Percentiles rank a stretch among this genome's conserved stretches.
Conservation (phyloP, 2,113 vertebrate genomes). For the Eupsittula cactorum region DNA sequence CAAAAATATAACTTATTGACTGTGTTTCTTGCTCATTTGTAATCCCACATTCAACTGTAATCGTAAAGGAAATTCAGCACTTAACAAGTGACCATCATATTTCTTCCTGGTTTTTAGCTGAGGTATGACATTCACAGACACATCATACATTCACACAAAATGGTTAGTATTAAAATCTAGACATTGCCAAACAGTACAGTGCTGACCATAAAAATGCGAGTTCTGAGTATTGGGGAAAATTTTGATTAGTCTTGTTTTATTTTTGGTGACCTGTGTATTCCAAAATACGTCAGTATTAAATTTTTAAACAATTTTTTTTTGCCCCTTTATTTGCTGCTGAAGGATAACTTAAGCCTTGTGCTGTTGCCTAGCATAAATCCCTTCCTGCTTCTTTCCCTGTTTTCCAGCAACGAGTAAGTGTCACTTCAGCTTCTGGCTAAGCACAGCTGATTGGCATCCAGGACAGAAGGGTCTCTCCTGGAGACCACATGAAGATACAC, state of each 20-base stretch:
- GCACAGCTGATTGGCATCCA: slow-evolving; percentile 20
- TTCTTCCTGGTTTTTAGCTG: neutral
- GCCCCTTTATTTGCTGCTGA: neutral
- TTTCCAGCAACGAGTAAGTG: slow-evolving; percentile 29
- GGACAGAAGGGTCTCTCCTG: neutral
- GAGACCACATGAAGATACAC: slow-evolving; percentile 5
- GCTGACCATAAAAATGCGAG: neutral
- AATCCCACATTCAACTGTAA: neutral
- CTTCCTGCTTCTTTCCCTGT: slow-evolving; percentile 1
- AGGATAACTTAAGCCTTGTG: neutral
- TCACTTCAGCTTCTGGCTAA: slow-evolving; percentile 46
- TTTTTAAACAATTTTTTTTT: neutral
- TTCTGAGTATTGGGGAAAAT: neutral
- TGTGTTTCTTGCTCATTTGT: neutral
- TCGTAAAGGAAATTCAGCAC: neutral
- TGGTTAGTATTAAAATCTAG: neutral
- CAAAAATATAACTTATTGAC: neutral
- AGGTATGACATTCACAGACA: neutral
- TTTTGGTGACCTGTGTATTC: neutral
- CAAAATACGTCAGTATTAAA: neutral
- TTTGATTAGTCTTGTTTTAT: neutral
- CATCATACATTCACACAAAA: neutral
- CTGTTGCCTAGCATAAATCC: slow-evolving; percentile 19
- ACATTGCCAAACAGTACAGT: neutral
- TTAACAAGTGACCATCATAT: neutral